Percentiles rank a stretch among this genome's conserved stretches.
Conservation (phyloP, 37 sponge, comb jelly and placozoan genomes). For the Theonella swinhoei region DNA sequence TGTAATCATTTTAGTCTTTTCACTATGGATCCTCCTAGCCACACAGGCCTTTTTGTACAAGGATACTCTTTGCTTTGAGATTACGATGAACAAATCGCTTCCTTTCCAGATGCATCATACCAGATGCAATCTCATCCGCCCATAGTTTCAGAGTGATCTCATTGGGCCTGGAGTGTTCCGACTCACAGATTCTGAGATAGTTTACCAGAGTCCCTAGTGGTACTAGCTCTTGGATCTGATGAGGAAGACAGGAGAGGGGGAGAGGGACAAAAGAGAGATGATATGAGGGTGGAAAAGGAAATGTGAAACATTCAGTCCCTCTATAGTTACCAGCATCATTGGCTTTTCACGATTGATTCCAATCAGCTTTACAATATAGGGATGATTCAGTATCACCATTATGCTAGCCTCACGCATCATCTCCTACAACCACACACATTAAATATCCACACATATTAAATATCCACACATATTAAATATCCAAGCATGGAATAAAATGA, state of each 20-base stretch:
- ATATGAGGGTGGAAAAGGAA: too few species aligned
- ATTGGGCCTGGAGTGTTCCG: conserved; percentile 47
- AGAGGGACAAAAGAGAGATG: too few species aligned
- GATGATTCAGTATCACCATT: conserved; percentile 87
- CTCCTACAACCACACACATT: conserved; percentile 58
- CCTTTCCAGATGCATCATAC: conserved; percentile 93
- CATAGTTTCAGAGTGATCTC: conserved; percentile 78
- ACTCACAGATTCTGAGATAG: conserved; percentile 82
- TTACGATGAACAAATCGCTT: conserved; percentile 95
- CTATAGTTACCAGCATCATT: conserved; percentile 81
- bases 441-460: conserved; percentile 27
- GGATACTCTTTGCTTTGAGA: conserved; percentile 92
- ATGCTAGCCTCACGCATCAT: conserved; percentile 92
- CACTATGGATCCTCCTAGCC: too few species aligned
- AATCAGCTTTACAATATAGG: conserved; percentile 90
- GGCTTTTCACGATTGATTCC: conserved; percentile 79
- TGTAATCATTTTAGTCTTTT: too few species aligned
- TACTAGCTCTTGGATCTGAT: conserved; percentile 90
- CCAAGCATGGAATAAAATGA: too few species aligned
- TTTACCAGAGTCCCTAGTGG: conserved; percentile 81
- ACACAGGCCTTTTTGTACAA: too few species aligned
- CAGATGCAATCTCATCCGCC: conserved; percentile 93
- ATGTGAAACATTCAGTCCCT: background rate
- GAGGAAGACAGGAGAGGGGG: too few species aligned
- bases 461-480: too few species aligned